Base-by-base conservation (phyloP, 2,888 invertebrate species). In the Agelastica alni region DNA sequence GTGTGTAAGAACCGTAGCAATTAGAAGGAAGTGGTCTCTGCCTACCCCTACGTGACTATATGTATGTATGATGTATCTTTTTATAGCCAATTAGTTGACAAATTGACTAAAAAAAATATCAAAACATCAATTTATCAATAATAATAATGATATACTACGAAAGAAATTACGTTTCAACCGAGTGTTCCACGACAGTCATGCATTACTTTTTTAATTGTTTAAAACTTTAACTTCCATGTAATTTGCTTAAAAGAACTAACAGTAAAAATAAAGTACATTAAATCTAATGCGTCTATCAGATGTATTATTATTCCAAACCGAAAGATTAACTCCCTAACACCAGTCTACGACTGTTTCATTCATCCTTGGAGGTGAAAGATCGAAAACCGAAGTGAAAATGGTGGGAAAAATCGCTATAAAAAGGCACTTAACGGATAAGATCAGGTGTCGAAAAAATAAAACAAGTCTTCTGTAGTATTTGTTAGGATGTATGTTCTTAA, bases 351-450 rank as follows among this genome's bases (percentile, higher is more conserved):
- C 18, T 17, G 18, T 37, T 12, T 18, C 12, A 32, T 32, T 13
- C 13, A 10, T 13, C 5, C n/a, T 20, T 18, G 18, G 48, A 56
- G 52, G 51, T 52, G 56, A 48, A 48, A 56, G 47, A 47, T 30
- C 47, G 37, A 47, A 52, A 43, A 34, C 48, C 26, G 47, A 34
- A 47, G 51, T 44, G 44, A 34, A 48, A 48, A 44, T 44, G 58
- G 47, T 55, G 51, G 48, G 47, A 52, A 61, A 62, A 64, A 66
- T 61, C 60, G 56, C 54, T 61, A 62, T 54, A 60, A 62, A 65
- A 59, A 67, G 59, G 64, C 65, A 65, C 64, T 67, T 62, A 63
- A 62, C 51, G 56, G 67, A 65, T 67, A 65, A 65, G 62, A 67
- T 67, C 65, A 64, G 59, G 63, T 64, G 64, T 63, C 63, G 67